phyloP scores from a whole-genome alignment of 2,888 invertebrate species.

The Pandemis heparana region DNA sequence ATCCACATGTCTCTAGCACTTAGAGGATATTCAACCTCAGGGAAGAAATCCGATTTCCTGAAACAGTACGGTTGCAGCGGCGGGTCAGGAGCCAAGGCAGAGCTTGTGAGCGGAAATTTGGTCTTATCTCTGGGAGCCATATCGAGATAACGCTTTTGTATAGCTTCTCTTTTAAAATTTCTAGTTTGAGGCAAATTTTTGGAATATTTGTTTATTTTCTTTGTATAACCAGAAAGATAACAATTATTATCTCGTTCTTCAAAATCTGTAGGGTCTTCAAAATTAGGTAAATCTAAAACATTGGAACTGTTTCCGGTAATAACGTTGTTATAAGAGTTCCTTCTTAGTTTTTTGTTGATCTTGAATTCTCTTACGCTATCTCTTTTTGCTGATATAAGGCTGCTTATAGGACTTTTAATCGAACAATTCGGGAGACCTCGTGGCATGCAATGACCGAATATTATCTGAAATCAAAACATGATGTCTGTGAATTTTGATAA shows the following conservation, averaged over 20 bases:
- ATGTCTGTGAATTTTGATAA: neutral
- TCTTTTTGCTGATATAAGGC: neutral
- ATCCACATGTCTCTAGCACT: slow-evolving; percentile 65
- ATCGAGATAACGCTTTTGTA: slow-evolving; percentile 50
- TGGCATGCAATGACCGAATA: slow-evolving; percentile 53
- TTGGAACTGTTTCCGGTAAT: slow-evolving; percentile 33
- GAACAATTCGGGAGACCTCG: slow-evolving; percentile 46
- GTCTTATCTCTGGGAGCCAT: slow-evolving; percentile 31
- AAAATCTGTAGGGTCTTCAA: slow-evolving; percentile 52
- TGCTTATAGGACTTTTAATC: slow-evolving; percentile 31
- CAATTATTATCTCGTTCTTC: slow-evolving; percentile 6
- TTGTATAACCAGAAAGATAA: slow-evolving; percentile 18
- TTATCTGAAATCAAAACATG: slow-evolving; percentile 53
- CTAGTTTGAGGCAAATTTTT: neutral
- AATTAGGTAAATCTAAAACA: slow-evolving; percentile 62
- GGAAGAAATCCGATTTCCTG: slow-evolving; percentile 57
- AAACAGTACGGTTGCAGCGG: slow-evolving; percentile 47
- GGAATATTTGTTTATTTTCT: neutral
- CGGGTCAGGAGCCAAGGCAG: slow-evolving; percentile 41
- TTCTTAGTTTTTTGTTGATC: neutral
- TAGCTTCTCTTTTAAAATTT: slow-evolving; percentile 27
- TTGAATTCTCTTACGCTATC: neutral
- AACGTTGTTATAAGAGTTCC: neutral
- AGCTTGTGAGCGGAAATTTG: slow-evolving; percentile 20
- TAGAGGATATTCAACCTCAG: slow-evolving; percentile 72